These are phyloP conservation scores for Cepaea hortensis DNA, from an alignment of 2,888 invertebrate species.

Conservation along the genomic window DNA sequence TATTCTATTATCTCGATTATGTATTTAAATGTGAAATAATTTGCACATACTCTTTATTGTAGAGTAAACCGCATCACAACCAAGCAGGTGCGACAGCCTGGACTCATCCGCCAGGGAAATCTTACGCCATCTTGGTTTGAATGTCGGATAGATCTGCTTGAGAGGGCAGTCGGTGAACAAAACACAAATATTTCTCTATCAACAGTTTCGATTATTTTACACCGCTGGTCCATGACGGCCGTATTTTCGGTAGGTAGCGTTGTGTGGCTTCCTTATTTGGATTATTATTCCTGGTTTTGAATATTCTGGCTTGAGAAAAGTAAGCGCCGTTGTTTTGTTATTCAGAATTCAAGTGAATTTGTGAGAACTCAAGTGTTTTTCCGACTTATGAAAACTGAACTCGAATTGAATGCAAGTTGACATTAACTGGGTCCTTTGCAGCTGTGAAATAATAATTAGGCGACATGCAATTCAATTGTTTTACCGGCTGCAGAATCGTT, in stretches of 20 bases:
- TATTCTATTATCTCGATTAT: too few species aligned
- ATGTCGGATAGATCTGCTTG: constrained; percentile 43
- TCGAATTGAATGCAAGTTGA: too few species aligned
- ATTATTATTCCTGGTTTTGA: background rate
- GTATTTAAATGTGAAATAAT: too few species aligned
- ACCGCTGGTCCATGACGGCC: constrained; percentile 51
- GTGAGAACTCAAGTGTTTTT: too few species aligned
- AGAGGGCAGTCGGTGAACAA: constrained; percentile 27
- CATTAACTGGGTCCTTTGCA: too few species aligned
- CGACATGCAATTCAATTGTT: too few species aligned
- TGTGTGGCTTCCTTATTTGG: background rate
- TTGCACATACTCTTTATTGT: background rate
- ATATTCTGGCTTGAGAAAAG: background rate
- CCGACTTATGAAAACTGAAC: too few species aligned
- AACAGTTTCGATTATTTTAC: constrained; percentile 39
- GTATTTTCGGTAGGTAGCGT: constrained; percentile 52
- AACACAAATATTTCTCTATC: constrained; percentile 5
- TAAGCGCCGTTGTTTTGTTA: too few species aligned
- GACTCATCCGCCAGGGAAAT: constrained; percentile 44
- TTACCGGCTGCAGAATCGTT: too few species aligned
- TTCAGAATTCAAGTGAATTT: too few species aligned
- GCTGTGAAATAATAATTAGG: too few species aligned
- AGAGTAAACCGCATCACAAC: constrained; percentile 35
- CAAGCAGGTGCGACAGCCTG: constrained; percentile 44
- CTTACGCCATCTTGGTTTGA: constrained; percentile 54